Evolutionary conservation across 30 jellyfish, hydroid and myxozoan species (phyloP).

Genomic region (Nemopilema nomurai): DNA sequence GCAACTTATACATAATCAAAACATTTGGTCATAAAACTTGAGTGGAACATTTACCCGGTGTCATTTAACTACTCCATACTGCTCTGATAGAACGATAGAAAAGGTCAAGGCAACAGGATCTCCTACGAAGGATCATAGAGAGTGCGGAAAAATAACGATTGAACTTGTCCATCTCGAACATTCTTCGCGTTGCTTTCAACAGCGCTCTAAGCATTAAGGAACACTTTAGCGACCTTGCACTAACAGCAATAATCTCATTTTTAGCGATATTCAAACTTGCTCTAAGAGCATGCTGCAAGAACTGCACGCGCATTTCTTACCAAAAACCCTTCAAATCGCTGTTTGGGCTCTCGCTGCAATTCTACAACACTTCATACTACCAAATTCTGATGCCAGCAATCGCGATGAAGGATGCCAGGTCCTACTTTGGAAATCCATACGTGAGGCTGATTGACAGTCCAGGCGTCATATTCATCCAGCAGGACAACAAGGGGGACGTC

Average conservation of each 20-base stretch:
- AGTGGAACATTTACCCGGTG: too few relatives aligned
- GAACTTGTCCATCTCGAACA: too few relatives aligned
- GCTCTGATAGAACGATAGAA: too few relatives aligned
- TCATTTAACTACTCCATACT: too few relatives aligned
- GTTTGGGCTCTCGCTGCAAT: background rate
- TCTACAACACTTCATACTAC: background rate
- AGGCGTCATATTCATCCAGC: background rate
- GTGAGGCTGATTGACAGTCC: background rate
- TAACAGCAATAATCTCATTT: background rate
- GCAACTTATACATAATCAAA: too few relatives aligned
- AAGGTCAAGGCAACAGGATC: too few relatives aligned
- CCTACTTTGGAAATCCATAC: background rate
- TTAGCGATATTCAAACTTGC: background rate
- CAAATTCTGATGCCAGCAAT: background rate
- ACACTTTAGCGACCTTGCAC: background rate
- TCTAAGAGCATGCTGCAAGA: background rate
- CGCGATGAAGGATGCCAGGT: background rate
- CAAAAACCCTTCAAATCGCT: background rate
- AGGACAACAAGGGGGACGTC: background rate
- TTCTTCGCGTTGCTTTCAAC: too few relatives aligned
- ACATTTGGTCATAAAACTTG: too few relatives aligned
- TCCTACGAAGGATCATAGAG: too few relatives aligned
- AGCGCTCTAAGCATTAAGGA: background rate
- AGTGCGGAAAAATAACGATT: too few relatives aligned
- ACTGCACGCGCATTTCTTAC: background rate